A percentile compares a stretch with the other conserved stretches of the same genome.
These are phyloP conservation scores for Hemitrygon akajei DNA, from an alignment of 2,797 vertebrate species.

Conservation along the genomic window DNA sequence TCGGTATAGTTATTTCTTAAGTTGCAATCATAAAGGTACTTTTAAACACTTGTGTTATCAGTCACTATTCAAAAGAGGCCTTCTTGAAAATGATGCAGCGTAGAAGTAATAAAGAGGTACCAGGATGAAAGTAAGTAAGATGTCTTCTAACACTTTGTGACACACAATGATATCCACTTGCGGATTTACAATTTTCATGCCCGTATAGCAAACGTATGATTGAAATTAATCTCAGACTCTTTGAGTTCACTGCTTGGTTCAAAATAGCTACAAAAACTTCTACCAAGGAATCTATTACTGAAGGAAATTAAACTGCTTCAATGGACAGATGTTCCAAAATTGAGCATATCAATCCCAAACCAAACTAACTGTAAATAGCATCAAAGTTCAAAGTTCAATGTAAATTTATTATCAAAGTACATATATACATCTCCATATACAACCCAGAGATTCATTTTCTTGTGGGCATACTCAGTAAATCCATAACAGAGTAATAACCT, in stretches of 20 bases:
- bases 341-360: background rate
- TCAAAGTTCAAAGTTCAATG: no score
- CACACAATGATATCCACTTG: constrained; percentile 14
- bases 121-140: constrained; percentile 15
- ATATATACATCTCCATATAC: no score
- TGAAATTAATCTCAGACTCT: constrained; percentile 27
- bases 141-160: constrained; percentile 17
- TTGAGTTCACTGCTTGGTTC: constrained; percentile 1
- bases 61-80: constrained; percentile 22
- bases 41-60: background rate
- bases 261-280: background rate
- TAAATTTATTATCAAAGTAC: no score
- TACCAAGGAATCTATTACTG: constrained; percentile 16
- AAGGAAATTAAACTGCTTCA: constrained; percentile 9
- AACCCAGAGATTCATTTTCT: no score
- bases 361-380: background rate
- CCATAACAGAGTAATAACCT: no score
- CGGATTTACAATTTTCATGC: constrained; percentile 18
- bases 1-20: background rate
- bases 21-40: background rate
- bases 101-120: background rate
- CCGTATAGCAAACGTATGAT: background rate
- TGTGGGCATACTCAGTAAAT: no score
- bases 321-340: background rate
- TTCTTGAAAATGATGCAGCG: background rate